Base-by-base conservation (phyloP, 2,888 invertebrate species). In the Pachliopta kotzebuea region DNA sequence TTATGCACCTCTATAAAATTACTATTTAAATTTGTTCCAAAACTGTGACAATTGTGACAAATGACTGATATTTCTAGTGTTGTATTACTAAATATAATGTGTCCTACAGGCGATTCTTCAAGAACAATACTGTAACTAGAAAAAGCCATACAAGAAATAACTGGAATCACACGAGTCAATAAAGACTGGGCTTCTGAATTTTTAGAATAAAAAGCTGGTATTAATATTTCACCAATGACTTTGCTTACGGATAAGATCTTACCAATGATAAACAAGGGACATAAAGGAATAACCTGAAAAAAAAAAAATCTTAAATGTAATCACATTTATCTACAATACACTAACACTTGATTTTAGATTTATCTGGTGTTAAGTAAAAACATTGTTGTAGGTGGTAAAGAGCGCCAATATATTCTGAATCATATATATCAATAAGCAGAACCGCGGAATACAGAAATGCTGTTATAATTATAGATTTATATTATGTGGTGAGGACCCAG, bases 141-240 rank as follows among this genome's bases (percentile, higher is more conserved):
- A 21, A 89, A 74, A 3, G 86, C 79, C 71, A 90, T 81, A 63
- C 92, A 92, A 58, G 78, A 74, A 42, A 92, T 71, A 18, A 74
- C 76, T 53, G 86, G 81, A 61, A 92, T 59, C 4, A 77, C 69
- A 66, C 72, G 65, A 3, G 78, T 69, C 7, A 92, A 70, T 66
- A 76, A 72, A 59, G 72, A 77, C 66, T 89, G 88, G n/a, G 85
- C 57, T 4, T 74, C 75, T 55, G 66, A 45, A 54, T 87, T 76
- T 73, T 86, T 90, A 24, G 78, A 79, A 20, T 86, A 73, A 60
- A 90, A 83, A 2, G 84, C 85, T 65, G 90, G 89, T 76, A 90
- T 83, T 14, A 92, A 71, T 59, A 90, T 74, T 37, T 91, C 89
- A 24, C 84, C 85, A 53, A 92, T 85, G 11, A 90, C 69, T 73